These are phyloP conservation scores for Vanessa tameamea DNA, from an alignment of 1,140 invertebrate species.

Conservation along the genomic window DNA sequence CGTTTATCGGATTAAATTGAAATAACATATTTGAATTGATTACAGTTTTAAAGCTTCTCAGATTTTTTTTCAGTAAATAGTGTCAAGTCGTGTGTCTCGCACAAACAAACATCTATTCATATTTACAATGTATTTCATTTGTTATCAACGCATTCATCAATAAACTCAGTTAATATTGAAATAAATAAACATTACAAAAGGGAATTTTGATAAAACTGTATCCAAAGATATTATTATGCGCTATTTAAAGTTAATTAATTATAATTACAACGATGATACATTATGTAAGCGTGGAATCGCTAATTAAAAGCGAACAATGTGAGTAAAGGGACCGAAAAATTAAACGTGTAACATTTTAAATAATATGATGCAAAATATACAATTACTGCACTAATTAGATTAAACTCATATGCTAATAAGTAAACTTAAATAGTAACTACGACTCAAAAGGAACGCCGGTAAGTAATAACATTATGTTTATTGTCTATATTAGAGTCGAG, in stretches of 20 bases:
- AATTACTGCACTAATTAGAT: slow-evolving; percentile 8
- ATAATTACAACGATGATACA: slow-evolving; percentile 47
- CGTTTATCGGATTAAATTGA: neutral
- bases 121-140: too few species aligned
- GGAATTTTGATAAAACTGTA: neutral
- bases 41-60: too few species aligned
- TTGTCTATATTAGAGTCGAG: neutral
- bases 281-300: slow-evolving; percentile 46
- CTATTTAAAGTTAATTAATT: slow-evolving; percentile 46
- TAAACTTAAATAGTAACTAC: neutral
- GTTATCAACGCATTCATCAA: too few species aligned
- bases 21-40: too few species aligned
- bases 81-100: too few species aligned
- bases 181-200: neutral
- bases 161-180: too few species aligned
- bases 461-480: neutral
- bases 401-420: slow-evolving; percentile 7
- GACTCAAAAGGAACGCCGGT: neutral
- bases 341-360: slow-evolving; percentile 30
- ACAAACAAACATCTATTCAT: too few species aligned
- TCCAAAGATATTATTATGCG: slow-evolving; percentile 17
- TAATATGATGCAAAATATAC: slow-evolving; percentile 9
- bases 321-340: slow-evolving; percentile 41
- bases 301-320: slow-evolving; percentile 43
- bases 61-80: too few species aligned